Evolutionary conservation across 1,140 invertebrate genomes (phyloP).

Genomic region (Leptoteleia sp.): DNA sequence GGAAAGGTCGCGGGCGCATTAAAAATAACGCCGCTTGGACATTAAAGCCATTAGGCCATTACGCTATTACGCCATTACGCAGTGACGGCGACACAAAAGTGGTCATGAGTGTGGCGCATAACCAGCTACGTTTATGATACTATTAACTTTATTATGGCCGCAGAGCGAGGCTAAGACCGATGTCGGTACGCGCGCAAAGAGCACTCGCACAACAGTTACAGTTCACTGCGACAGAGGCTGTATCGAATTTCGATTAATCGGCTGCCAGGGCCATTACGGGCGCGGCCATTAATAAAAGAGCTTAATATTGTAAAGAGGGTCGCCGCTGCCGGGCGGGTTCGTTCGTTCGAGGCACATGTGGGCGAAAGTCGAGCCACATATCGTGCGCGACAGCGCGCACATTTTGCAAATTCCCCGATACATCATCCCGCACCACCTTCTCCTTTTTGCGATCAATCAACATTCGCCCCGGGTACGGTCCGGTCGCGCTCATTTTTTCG

Average conservation of each 20-base stretch:
- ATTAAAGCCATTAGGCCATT: conserved; percentile 61
- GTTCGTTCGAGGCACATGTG: conserved; percentile 62
- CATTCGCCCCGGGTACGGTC: conserved; percentile 20
- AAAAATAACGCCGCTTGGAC: conserved; percentile 49
- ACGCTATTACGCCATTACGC: conserved; percentile 42
- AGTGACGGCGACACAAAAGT: conserved; percentile 63
- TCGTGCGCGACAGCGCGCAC: conserved; percentile 59
- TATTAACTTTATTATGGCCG: conserved; percentile 73
- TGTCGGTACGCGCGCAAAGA: conserved; percentile 45
- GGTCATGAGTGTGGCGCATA: conserved; percentile 63
- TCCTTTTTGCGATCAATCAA: conserved; percentile 61
- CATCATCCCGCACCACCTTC: conserved; percentile 56
- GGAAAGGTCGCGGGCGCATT: conserved; percentile 41
- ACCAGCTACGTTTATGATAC: conserved; percentile 74
- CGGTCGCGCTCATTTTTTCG: conserved; percentile 7
- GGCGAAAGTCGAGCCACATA: conserved; percentile 64
- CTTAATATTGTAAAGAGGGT: conserved; percentile 75
- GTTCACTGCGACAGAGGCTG: conserved; percentile 54
- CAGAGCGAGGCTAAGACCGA: conserved; percentile 57
- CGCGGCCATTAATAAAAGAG: conserved; percentile 77
- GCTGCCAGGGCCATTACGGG: conserved; percentile 72
- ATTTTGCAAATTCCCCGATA: conserved; percentile 65
- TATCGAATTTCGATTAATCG: conserved; percentile 81
- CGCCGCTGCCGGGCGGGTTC: conserved; percentile 28
- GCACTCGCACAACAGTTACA: conserved; percentile 56